Evolutionary conservation across 2,113 vertebrate genomes (phyloP).

Genomic region (Theropithecus gelada): DNA sequence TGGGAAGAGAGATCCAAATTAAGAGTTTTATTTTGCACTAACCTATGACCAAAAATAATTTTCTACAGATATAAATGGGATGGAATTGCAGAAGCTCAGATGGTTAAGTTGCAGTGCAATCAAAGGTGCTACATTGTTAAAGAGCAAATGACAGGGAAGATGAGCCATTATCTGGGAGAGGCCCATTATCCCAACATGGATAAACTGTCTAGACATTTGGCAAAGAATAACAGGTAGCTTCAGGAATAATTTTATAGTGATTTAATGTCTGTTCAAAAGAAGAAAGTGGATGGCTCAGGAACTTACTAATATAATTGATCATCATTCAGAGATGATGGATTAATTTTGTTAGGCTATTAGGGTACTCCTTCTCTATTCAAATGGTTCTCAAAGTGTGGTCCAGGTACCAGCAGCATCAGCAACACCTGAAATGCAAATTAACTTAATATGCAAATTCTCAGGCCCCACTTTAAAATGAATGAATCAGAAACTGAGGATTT

Average conservation of each 20-base stretch:
- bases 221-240: background rate
- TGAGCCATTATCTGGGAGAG: background rate
- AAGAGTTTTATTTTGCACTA: background rate
- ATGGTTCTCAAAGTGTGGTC: background rate
- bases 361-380: background rate
- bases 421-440: background rate
- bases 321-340: background rate
- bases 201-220: background rate
- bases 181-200: background rate
- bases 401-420: background rate
- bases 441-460: background rate
- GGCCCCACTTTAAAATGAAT: background rate
- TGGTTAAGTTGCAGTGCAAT: background rate
- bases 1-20: background rate
- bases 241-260: conserved; percentile 20
- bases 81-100: background rate
- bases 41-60: background rate
- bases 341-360: background rate
- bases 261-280: conserved; percentile 37
- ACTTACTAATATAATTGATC: background rate
- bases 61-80: background rate
- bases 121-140: background rate
- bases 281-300: background rate
- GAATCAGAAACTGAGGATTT: background rate
- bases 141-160: background rate